phyloP scores from a whole-genome alignment of 2,888 invertebrate genomes.

The Halictus ligatus region DNA sequence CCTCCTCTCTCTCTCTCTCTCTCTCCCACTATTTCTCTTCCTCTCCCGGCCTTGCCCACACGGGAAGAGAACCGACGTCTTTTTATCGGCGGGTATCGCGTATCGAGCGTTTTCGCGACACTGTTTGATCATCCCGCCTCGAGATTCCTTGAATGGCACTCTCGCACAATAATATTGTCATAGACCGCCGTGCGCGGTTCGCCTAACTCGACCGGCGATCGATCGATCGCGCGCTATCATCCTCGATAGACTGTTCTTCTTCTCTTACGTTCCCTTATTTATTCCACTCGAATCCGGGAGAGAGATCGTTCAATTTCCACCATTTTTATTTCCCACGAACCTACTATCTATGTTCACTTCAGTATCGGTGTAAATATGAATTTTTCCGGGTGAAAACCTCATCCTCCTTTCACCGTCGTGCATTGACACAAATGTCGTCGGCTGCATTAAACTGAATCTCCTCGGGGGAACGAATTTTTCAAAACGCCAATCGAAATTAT shows the following conservation, averaged over 20 bases:
- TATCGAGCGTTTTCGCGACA: conserved; percentile 8
- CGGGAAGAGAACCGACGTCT: neutral
- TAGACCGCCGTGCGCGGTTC: neutral
- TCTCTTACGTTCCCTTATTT: neutral
- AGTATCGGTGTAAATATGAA: neutral
- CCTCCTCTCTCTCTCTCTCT: neutral
- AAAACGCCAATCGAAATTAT: no score
- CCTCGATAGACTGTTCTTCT: neutral
- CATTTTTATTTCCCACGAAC: neutral
- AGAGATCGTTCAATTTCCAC: neutral
- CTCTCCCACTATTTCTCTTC: neutral
- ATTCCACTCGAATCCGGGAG: neutral
- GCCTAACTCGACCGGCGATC: neutral
- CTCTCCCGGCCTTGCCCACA: neutral
- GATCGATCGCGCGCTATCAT: neutral
- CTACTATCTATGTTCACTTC: neutral
- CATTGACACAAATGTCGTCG: neutral
- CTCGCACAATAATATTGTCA: neutral
- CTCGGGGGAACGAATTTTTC: no score
- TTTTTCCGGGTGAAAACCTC: neutral
- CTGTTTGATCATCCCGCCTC: neutral
- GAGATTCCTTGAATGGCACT: neutral
- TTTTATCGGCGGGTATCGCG: conserved; percentile 23
- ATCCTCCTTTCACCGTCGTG: neutral
- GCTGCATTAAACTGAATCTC: no score